Evolutionary conservation across 2,797 vertebrate species (phyloP).

Genomic region (Echeneis naucrates): DNA sequence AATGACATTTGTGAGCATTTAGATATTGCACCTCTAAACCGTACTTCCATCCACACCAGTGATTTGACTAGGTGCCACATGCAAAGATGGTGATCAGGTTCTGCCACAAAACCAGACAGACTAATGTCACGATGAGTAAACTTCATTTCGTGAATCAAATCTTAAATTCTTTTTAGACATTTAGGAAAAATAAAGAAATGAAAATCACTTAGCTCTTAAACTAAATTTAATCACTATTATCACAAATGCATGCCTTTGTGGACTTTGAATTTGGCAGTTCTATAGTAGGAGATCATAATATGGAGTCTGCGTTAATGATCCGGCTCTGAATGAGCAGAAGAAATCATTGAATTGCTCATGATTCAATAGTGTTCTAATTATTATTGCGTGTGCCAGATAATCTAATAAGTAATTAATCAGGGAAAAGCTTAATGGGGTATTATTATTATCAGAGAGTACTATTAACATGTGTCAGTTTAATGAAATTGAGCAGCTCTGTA

Average conservation of each 20-base stretch:
- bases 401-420: conserved; percentile 63
- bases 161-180: neutral
- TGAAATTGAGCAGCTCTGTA: conserved; percentile 38
- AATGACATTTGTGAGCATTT: neutral
- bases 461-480: conserved; percentile 51
- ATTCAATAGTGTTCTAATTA: conserved; percentile 48
- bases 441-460: conserved; percentile 45
- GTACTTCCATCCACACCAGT: neutral
- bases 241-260: conserved; percentile 6
- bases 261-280: conserved; percentile 12
- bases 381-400: conserved; percentile 51
- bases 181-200: neutral
- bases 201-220: neutral
- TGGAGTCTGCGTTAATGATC: conserved; percentile 22
- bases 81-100: neutral
- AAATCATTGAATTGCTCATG: conserved; percentile 52
- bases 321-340: conserved; percentile 15
- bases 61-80: neutral
- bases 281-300: conserved; percentile 8
- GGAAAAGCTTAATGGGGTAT: conserved; percentile 39
- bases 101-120: neutral
- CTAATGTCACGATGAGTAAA: neutral
- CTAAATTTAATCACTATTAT: conserved; percentile 9
- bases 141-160: neutral
- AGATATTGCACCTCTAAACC: neutral